These are phyloP conservation scores for Tachysurus vachellii DNA, from an alignment of 2,113 vertebrate species.

Conservation along the genomic window DNA sequence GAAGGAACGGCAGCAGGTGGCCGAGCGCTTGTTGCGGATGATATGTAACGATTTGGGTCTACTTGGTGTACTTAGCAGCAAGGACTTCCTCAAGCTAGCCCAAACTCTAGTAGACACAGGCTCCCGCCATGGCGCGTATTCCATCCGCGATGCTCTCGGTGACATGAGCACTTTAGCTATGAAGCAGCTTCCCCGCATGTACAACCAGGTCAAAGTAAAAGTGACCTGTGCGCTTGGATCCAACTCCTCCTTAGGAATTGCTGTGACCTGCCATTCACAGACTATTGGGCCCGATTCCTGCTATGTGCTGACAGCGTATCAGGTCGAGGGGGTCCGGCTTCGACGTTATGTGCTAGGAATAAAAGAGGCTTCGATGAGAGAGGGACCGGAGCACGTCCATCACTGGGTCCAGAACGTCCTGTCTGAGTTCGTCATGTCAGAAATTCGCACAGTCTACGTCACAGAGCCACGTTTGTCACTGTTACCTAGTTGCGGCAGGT, in stretches of 20 bases:
- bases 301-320: conserved; percentile 91
- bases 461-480: conserved; percentile 82
- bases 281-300: conserved; percentile 87
- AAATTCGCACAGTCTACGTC: conserved; percentile 94
- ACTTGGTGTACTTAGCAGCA: conserved; percentile 86
- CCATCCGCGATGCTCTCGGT: conserved; percentile 89
- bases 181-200: conserved; percentile 95
- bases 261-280: conserved; percentile 94
- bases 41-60: conserved; percentile 93
- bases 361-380: conserved; percentile 84
- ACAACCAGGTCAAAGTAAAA: conserved; percentile 99
- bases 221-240: conserved; percentile 95
- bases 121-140: conserved; percentile 92
- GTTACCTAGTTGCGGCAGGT: conserved; percentile 82
- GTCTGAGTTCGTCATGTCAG: conserved; percentile 97
- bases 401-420: conserved; percentile 98
- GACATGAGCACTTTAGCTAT: conserved; percentile 93
- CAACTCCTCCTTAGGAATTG: conserved; percentile 91
- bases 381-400: conserved; percentile 90
- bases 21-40: conserved; percentile 89
- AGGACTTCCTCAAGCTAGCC: conserved; percentile 96
- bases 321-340: conserved; percentile 90
- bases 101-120: conserved; percentile 95
- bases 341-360: conserved; percentile 92
- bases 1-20: conserved; percentile 96